phyloP scores from a whole-genome alignment of 2,113 vertebrate species.

The Mormyrus lacerda region DNA sequence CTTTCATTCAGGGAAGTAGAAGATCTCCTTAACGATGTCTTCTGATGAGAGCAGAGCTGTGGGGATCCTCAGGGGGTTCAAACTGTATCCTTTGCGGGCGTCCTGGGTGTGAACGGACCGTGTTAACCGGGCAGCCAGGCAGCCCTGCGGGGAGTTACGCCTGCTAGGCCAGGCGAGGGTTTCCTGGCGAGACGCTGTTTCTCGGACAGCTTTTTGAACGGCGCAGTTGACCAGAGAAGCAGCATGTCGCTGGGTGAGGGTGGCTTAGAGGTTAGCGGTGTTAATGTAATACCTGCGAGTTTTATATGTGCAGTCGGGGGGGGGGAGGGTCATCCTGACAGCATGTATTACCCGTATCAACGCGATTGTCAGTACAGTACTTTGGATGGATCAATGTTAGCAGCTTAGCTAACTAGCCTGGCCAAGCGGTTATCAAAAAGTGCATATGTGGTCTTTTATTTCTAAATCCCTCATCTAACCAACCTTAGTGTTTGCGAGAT shows the following conservation, averaged over 20 bases:
- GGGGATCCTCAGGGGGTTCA: slow-evolving; percentile 68
- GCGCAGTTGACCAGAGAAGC: not conserved
- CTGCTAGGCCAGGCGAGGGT: not conserved
- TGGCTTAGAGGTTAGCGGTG: not conserved
- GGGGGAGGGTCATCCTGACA: not conserved
- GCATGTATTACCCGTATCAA: not conserved
- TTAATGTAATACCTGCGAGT: not conserved
- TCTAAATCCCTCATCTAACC: not conserved
- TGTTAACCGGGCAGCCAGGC: not conserved
- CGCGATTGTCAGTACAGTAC: not conserved
- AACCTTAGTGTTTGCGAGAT: not conserved
- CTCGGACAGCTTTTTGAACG: not conserved
- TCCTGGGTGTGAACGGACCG: not conserved
- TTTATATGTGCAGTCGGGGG: not conserved
- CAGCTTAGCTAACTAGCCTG: not conserved
- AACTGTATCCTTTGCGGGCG: slow-evolving; percentile 63
- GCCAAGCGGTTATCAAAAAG: not conserved
- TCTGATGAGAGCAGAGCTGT: slow-evolving; percentile 66
- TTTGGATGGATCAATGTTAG: not conserved
- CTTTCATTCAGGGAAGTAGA: slow-evolving; percentile 31
- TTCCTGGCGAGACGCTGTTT: not conserved
- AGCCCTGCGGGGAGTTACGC: not conserved
- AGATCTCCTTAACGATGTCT: slow-evolving; percentile 55
- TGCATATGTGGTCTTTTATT: not conserved
- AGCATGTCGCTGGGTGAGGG: not conserved